Base-by-base conservation (phyloP, 2,888 invertebrate species). In the Aphidoletes aphidimyza region DNA sequence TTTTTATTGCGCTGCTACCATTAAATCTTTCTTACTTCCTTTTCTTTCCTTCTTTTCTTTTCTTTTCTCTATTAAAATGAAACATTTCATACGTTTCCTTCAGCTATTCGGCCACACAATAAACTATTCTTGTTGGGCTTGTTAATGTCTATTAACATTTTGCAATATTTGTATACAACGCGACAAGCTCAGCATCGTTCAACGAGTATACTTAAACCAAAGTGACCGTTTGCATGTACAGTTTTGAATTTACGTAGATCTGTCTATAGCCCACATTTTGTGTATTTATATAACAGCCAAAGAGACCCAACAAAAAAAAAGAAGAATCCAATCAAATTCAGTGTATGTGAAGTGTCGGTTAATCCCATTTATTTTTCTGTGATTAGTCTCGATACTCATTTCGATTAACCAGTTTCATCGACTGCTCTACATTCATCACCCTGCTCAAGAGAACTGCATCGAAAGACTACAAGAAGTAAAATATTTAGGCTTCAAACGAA, bases 331-430 rank as follows among this genome's bases (percentile, higher is more conserved):
- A n/a, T 2, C 26, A 5, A 54, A 5, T 6, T 69, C 26, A 30
- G 69, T 9, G 22, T 22, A 47, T 14, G 54, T 8, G 47, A 69
- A 30, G 69, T 30, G 69, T 30, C 34, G 69, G 69, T 30, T 69
- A 69, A 30, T 69, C 69, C 26, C 69, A 69, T 69, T 69, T 30
- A 69, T 69, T 30, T 69, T 69, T 30, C 69, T 30, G 30, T 69
- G 69, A 69, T 69, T 69, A 69, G 69, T 69, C 69, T 30, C 69
- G 69, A 69, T 69, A 69, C 30, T 69, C 69, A 30, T 69, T 69
- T 69, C 69, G 34, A 69, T 30, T 69, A 69, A 69, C 34, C 30
- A 30, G 69, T 69, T 69, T 69, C 69, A 14, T n/a, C 14, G 30
- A 69, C 69, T 14, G 22, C 22, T 54, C 54, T 22, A 54, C 54